These are phyloP conservation scores for Trachops cirrhosus DNA, from an alignment of 2,797 vertebrate genomes.

Conservation along the genomic window DNA sequence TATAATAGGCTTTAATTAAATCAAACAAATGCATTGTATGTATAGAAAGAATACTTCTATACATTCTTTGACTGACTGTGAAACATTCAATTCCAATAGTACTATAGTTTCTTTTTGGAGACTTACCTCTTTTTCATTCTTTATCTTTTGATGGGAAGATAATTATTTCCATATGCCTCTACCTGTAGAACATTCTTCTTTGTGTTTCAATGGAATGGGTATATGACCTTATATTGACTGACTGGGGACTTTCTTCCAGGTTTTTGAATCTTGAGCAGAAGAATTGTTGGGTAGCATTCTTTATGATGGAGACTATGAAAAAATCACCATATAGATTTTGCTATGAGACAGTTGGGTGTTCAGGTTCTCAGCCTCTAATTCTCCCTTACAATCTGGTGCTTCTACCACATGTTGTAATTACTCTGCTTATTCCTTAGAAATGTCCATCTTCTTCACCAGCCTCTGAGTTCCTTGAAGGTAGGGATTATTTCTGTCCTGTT, in stretches of 20 bases:
- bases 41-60: not conserved
- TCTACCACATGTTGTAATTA: not conserved
- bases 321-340: not conserved
- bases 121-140: not conserved
- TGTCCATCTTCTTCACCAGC: not conserved
- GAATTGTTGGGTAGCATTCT: not conserved
- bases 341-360: not conserved
- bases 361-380: not conserved
- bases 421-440: not conserved
- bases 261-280: not conserved
- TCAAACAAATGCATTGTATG: not conserved
- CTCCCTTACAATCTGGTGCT: not conserved
- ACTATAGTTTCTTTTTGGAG: not conserved
- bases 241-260: not conserved
- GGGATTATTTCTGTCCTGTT: not conserved
- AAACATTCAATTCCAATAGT: not conserved
- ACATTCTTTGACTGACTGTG: not conserved
- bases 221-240: not conserved
- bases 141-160: not conserved
- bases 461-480: not conserved
- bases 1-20: not conserved
- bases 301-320: not conserved
- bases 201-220: not conserved
- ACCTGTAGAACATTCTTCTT: not conserved
- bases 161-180: not conserved